Evolutionary conservation across 2,888 invertebrate species (phyloP).

Genomic region (Adelognathus sp.): DNA sequence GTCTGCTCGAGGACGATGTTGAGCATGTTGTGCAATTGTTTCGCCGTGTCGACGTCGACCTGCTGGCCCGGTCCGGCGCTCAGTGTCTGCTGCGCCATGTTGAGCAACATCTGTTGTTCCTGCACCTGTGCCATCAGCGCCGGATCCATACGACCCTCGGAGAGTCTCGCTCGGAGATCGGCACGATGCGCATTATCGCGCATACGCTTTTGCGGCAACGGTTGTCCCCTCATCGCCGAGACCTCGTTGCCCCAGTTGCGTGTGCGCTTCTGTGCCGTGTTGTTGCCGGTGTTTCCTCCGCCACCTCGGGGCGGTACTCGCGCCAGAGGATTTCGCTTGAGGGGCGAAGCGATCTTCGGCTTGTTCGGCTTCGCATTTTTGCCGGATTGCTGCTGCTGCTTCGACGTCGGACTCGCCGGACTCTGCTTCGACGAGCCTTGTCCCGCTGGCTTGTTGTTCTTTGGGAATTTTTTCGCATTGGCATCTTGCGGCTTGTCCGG

Average conservation of each 20-base stretch:
- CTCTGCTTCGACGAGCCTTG: neutral
- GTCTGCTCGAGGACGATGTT: conserved; percentile 77
- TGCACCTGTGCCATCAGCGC: conserved; percentile 74
- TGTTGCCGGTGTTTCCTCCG: neutral
- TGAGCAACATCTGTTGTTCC: conserved; percentile 73
- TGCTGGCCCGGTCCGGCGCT: conserved; percentile 65
- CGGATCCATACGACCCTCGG: conserved; percentile 69
- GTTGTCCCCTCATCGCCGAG: conserved; percentile 62
- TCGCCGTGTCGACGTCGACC: conserved; percentile 74
- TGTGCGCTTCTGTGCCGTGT: conserved; percentile 57
- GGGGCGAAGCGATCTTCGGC: conserved; percentile 1
- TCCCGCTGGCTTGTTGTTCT: neutral
- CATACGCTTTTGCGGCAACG: conserved; percentile 68
- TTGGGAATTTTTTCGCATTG: neutral
- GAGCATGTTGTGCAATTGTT: conserved; percentile 76
- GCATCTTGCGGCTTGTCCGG: conserved; percentile 33
- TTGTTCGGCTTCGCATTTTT: conserved; percentile 32
- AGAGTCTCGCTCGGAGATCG: conserved; percentile 73
- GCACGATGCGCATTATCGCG: conserved; percentile 60
- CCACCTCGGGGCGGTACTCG: neutral
- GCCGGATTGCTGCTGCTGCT: conserved; percentile 13
- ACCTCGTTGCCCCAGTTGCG: conserved; percentile 63
- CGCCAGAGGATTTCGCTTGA: conserved; percentile 47
- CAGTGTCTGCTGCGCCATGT: conserved; percentile 74
- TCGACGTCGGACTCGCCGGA: conserved; percentile 43